Base-by-base conservation (phyloP, 1,140 invertebrate species). In the Hycleus cichorii region DNA sequence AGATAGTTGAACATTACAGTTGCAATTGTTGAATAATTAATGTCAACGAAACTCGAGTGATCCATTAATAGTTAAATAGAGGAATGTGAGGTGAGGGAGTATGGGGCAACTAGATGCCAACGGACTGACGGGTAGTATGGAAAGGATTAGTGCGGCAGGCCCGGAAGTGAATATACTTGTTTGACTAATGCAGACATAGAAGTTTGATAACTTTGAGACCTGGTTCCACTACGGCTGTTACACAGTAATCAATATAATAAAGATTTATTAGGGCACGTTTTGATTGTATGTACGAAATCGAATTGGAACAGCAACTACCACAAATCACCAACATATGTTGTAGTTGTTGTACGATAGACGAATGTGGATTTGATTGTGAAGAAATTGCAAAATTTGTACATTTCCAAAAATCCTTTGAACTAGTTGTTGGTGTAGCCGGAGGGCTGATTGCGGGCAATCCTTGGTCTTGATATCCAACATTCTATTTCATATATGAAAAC, bases 151-250 rank as follows among this genome's bases (percentile, higher is more conserved):
- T 63, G 64, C 58, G 65, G 64, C 62, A 57, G 59, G 57, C 60
- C 58, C 62, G 60, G 67, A 67, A 71, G 68, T 71, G 69, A 66
- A 71, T 71, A 71, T 70, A 51, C 69, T 71, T 71, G 69, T 71
- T 69, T 68, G 68, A 68, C 65, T 71, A 71, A 71, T 68, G 68
- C 67, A 67, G 64, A 71, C 69, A 69, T 58, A 61, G 59, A 69
- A 71, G 64, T 71, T 71, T 68, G 68, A 69, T 71, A 71, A 71
- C 59, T 71, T 69, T 53, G 60, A 53, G 58, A 64, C 59, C 61
- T 59, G 63, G 54, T 32, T 7, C 32, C 4, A 32, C 32, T 32
- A 7, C 32, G 7, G 7, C 32, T 32, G 32, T 32, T 5, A 32
- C 32, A 32, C 7, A 32, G 18, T 18, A 18, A 18, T 18, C 18